Base-by-base conservation (phyloP, 2,888 invertebrate genomes). In the Empis stercorea region DNA sequence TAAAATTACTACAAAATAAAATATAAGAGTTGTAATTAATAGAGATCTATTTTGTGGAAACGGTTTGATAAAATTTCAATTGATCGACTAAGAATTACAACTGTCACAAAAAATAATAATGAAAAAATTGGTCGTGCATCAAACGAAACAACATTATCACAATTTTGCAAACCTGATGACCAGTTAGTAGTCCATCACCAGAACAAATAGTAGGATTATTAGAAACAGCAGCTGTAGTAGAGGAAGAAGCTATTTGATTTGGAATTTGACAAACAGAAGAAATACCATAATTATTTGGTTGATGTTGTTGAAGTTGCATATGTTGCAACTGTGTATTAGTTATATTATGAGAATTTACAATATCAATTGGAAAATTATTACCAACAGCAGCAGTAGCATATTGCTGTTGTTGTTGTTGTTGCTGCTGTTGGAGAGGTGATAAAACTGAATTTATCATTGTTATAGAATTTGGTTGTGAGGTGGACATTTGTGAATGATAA, bases 391-490 rank as follows among this genome's bases (percentile, higher is more conserved):
- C 20, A 5, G 20, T 5, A 20, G 20, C 23, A 27, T 27, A 11
- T 32, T 30, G 48, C 39, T 50, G 47, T 23, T 45, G 46, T 20
- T 48, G 41, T 41, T 50, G 47, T 17, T 45, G 46, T 16, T 48
- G 41, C n/a, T 52, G 49, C 14, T 45, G 7, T 14, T 45, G 45
- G 11, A 48, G 47, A 0, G 46, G 41, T 6, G 44, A 45, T 13
- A 36, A 13, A 6, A 46, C 14, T 13, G 54, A 48, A 17, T 42
- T 46, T 14, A 48, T 41, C 15, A 49, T 43, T 30, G 38, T 34
- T 37, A 51, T 44, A 38, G 53, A 53, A 23, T 42, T 54, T 36
- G 54, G 47, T 39, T 56, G 56, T n/a, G 51, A 47, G 4, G 34
- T 37, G 32, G 52, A 46, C 34, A 45, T 42, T 15, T 46, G 42